Conservation (phyloP, 1,140 invertebrate genomes). For the Drosophila sp. region DNA sequence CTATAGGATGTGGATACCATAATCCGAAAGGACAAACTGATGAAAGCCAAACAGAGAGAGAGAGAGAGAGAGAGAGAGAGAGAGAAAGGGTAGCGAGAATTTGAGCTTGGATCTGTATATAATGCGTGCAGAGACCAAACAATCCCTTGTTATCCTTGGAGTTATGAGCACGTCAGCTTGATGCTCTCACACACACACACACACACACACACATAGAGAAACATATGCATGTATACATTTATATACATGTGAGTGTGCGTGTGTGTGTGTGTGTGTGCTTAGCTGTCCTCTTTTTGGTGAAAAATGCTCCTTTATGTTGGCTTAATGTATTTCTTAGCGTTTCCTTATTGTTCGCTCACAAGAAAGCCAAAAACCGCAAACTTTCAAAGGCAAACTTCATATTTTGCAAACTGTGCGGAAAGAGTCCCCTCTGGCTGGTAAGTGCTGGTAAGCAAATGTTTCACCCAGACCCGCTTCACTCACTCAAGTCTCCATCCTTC, state of each 20-base stretch:
- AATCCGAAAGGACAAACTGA: constrained; percentile 33
- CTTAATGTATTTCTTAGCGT: constrained; percentile 65
- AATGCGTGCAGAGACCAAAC: constrained; percentile 50
- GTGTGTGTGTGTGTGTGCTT: background rate
- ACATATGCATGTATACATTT: background rate
- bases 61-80: background rate
- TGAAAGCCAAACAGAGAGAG: constrained; percentile 34
- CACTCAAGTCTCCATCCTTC: background rate
- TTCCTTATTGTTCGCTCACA: constrained; percentile 62
- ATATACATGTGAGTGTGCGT: background rate
- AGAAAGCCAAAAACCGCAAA: constrained; percentile 67
- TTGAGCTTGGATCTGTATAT: constrained; percentile 44
- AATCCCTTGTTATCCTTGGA: constrained; percentile 61
- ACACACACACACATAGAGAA: background rate
- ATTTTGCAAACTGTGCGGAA: constrained; percentile 69
- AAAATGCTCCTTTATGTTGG: constrained; percentile 64
- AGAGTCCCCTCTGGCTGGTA: constrained; percentile 29
- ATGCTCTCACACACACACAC: constrained; percentile 15
- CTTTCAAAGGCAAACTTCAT: constrained; percentile 68
- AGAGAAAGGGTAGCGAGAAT: constrained; percentile 5
- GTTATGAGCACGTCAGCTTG: constrained; percentile 48
- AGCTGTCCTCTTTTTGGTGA: constrained; percentile 44
- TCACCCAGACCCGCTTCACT: background rate
- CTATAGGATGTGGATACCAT: constrained; percentile 7
- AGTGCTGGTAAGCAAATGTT: constrained; percentile 29